Percentiles rank a stretch among this genome's conserved stretches.
Evolutionary conservation across 2,888 invertebrate genomes (phyloP).

Genomic region (Dermolepida albohirtum): DNA sequence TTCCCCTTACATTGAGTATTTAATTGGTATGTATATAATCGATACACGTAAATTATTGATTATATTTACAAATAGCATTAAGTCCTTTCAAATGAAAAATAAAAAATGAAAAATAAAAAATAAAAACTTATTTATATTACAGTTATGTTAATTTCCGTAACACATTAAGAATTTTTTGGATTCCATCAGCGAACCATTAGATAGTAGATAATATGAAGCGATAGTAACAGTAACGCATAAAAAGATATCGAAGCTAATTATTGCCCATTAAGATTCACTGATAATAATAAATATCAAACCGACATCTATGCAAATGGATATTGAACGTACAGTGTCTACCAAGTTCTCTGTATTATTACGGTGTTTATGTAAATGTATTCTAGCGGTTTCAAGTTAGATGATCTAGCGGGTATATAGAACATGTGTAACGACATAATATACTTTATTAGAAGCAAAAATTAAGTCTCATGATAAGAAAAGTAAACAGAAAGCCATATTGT

Average conservation of each 20-base stretch:
- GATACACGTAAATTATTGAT: constrained; percentile 30
- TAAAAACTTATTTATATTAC: constrained; percentile 30
- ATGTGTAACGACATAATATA: too few relatives aligned
- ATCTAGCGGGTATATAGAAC: not conserved
- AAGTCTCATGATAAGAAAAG: too few relatives aligned
- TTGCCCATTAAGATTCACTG: constrained; percentile 31
- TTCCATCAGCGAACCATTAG: constrained; percentile 30
- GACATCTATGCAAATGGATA: constrained; percentile 28
- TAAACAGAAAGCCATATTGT: too few relatives aligned
- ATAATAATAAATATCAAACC: constrained; percentile 21
- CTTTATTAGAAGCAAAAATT: too few relatives aligned
- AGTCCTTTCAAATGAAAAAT: constrained; percentile 28
- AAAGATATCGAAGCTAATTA: constrained; percentile 22
- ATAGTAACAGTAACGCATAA: constrained; percentile 17
- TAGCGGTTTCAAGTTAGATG: not conserved
- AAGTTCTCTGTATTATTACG: not conserved
- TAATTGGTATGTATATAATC: constrained; percentile 23
- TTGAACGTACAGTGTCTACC: constrained; percentile 10
- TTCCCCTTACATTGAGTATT: too few relatives aligned
- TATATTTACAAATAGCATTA: constrained; percentile 28
- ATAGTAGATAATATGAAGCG: constrained; percentile 16
- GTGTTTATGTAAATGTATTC: constrained; percentile 1
- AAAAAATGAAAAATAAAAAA: constrained; percentile 26
- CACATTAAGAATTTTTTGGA: constrained; percentile 29
- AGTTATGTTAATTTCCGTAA: constrained; percentile 32